A percentile compares a stretch with the other conserved stretches of the same genome.
phyloP scores from a whole-genome alignment of 2,888 invertebrate genomes.

The Schizaphis graminum region DNA sequence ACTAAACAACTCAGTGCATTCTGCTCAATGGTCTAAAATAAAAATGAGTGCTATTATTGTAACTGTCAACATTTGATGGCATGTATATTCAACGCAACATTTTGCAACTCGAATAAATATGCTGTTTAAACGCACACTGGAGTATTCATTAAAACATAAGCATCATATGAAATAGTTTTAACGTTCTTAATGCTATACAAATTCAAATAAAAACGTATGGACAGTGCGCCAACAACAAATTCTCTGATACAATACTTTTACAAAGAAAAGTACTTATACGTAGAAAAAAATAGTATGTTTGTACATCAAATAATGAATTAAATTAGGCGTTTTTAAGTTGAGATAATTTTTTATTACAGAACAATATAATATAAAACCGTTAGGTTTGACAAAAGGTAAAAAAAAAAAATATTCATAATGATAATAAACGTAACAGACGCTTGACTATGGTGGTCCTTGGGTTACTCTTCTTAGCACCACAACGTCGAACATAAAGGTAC shows the following conservation, averaged over 20 bases:
- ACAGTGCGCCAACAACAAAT: background rate
- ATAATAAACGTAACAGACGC: constrained; percentile 2
- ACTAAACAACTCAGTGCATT: background rate
- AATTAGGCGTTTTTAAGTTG: background rate
- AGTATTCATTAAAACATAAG: background rate
- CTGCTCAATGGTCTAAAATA: background rate
- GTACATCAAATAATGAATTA: background rate
- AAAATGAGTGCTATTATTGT: background rate
- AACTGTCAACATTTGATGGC: background rate
- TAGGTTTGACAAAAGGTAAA: background rate
- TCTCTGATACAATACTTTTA: background rate
- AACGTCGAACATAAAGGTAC: background rate
- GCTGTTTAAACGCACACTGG: background rate
- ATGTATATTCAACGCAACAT: background rate
- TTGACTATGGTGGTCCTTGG: constrained; percentile 36
- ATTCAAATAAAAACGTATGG: background rate
- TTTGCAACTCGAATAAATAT: background rate
- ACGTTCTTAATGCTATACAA: background rate
- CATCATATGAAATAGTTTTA: background rate
- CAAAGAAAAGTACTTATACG: background rate
- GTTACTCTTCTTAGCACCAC: background rate
- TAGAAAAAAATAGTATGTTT: background rate
- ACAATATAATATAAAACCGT: background rate
- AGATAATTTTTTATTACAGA: background rate
- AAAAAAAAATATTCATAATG: background rate